Base-by-base conservation (phyloP, 2,797 vertebrate species). In the Typhlichthys subterraneus region DNA sequence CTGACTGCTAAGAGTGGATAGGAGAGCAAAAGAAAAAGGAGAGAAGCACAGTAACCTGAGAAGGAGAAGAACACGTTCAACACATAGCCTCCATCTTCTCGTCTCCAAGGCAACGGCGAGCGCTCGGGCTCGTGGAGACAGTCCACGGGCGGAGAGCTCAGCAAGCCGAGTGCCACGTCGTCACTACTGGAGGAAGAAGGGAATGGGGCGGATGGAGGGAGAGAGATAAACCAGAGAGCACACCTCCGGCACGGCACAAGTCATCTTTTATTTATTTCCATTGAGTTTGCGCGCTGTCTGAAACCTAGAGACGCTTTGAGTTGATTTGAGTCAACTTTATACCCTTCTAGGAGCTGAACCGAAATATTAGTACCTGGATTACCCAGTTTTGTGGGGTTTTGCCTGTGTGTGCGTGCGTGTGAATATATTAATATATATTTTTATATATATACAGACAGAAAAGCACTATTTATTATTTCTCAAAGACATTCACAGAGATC, bases 91-190 rank as follows among this genome's bases (percentile, higher is more conserved):
- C 31, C 33, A 70, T 76, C 75, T 73, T 63, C 77, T 76, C 82
- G 85, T 90, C 85, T 88, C 86, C 89, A 90, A 70, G 83, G 89
- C 88, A 89, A 90, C 90, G 67, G 86, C 65, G 72, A 84, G 88
- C 83, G 70, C 85, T 83, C 70, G 12, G 9, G 45, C 80, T 80
- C 14, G 49, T 73, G 81, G 79, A 76, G 78, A 38, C 19, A 19
- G 12, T 48, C 86, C 81, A 75, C 83, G 80, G 74, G 79, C 78
- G 82, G 80, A 84, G 71, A 85, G 82, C 72, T 83, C 42, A 15
- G 63, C 45, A 50, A 76, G 81, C 79, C 59, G 58, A 42, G 38
- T 4, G 38, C 38, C 9, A 42, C 46, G 69, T 69, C 79, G 69
- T 61, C 72, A 65, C 73, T 57, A 64, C 62, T 77, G 73, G 82